These are phyloP conservation scores for Castor canadensis DNA, from an alignment of 2,113 vertebrate genomes.

Conservation along the genomic window DNA sequence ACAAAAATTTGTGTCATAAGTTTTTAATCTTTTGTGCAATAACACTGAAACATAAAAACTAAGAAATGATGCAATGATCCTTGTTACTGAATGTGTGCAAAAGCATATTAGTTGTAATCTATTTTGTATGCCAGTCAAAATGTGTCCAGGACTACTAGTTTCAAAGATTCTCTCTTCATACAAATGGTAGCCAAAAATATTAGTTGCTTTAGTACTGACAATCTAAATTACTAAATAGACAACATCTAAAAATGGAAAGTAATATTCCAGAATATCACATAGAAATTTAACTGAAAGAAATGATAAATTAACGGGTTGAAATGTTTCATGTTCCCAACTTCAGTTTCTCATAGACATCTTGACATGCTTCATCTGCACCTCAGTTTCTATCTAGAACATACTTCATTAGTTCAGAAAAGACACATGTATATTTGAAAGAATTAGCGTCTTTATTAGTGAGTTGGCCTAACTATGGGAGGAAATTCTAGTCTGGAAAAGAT, in stretches of 20 bases:
- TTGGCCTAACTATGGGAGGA: neutral
- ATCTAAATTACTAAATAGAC: neutral
- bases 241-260: neutral
- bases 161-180: neutral
- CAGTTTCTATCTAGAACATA: neutral
- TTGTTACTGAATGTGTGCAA: neutral
- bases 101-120: neutral
- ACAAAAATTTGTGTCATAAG: neutral
- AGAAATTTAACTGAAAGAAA: neutral
- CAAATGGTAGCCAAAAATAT: neutral
- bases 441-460: constrained; percentile 15
- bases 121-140: neutral
- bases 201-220: neutral
- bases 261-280: neutral
- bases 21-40: neutral
- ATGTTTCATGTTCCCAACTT: neutral
- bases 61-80: neutral
- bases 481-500: constrained; percentile 62
- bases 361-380: neutral
- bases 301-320: neutral
- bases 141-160: neutral
- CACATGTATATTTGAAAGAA: neutral
- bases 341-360: neutral
- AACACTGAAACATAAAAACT: neutral
- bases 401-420: neutral